Base-by-base conservation (phyloP, 2,113 vertebrate species). In the Colistium nudipinnis region DNA sequence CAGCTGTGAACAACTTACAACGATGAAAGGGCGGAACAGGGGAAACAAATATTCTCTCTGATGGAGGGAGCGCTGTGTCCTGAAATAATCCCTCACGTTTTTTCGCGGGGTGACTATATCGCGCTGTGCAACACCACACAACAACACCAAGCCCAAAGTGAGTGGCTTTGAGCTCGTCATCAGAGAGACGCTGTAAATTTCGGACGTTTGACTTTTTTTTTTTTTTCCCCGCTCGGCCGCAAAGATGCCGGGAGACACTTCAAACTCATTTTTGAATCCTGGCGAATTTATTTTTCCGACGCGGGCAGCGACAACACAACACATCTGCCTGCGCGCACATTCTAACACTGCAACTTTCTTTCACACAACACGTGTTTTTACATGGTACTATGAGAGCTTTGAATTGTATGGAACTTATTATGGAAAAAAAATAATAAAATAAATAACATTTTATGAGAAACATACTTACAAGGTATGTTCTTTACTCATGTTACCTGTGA, bases 401-500 rank as follows among this genome's bases (percentile, higher is more conserved):
- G 31, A 24, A 43, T 31, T 17, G 20, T 20, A 16, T 0, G 10
- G 6, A 2, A 31, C 16, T 14, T 44, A 4, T 41, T 27, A 30
- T 45, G 30, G 10, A 6, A 28, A 54, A 47, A 25, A n/a, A n/a
- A n/a, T n/a, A n/a, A n/a, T n/a, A n/a, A n/a, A n/a, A n/a, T n/a
- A n/a, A n/a, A n/a, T n/a, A n/a, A n/a, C n/a, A n/a, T 10, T 27
- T 13, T 44, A 43, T 51, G 7, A 5, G 9, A 49, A 62, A 53
- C 30, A 53, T 33, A 7, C 35, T 41, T 19, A 33, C 28, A 28
- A 44, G 11, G 33, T 38, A 2, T 3, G 4, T 53, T 24, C 45
- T 45, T n/a, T 5, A 4, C 25, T 70, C 43, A 28, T 11, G 11
- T 49, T 77, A 17, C 19, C 65, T 62, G 44, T 39, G 14, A 38